These are phyloP conservation scores for Taxidea taxus DNA, from an alignment of 2,113 vertebrate genomes.

Conservation along the genomic window DNA sequence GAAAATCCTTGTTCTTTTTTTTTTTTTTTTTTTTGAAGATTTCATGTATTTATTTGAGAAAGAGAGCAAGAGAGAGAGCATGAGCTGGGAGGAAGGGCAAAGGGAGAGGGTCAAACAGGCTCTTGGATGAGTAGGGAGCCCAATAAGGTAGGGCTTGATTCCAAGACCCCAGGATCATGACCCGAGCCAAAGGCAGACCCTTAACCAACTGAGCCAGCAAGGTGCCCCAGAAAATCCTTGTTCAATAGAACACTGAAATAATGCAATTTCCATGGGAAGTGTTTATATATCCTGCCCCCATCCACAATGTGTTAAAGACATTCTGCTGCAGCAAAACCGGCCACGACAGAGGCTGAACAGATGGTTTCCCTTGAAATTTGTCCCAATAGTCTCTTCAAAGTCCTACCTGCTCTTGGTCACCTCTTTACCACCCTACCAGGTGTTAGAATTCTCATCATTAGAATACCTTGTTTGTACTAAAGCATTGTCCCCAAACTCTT, in stretches of 20 bases:
- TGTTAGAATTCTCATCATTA: neutral
- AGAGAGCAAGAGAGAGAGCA: neutral
- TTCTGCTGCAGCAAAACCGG: neutral
- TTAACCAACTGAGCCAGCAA: neutral
- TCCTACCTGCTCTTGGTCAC: neutral
- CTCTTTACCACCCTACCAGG: neutral
- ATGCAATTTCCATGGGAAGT: neutral
- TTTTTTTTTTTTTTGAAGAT: neutral
- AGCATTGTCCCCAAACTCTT: neutral
- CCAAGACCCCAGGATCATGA: neutral
- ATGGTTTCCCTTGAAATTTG: neutral
- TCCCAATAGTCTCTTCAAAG: neutral
- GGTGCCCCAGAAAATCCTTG: neutral
- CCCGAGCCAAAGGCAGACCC: neutral
- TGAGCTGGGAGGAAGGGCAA: neutral
- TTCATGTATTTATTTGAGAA: neutral
- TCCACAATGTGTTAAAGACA: neutral
- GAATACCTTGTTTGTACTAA: neutral
- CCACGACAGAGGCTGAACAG: neutral
- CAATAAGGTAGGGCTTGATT: neutral
- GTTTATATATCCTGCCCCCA: neutral
- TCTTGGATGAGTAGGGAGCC: neutral
- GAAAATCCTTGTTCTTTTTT: neutral
- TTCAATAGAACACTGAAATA: neutral
- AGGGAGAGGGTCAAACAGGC: neutral